Percentiles rank a stretch among this genome's conserved stretches.
Conservation (phyloP, 2,888 invertebrate species). For the Iphiclides podalirius region DNA sequence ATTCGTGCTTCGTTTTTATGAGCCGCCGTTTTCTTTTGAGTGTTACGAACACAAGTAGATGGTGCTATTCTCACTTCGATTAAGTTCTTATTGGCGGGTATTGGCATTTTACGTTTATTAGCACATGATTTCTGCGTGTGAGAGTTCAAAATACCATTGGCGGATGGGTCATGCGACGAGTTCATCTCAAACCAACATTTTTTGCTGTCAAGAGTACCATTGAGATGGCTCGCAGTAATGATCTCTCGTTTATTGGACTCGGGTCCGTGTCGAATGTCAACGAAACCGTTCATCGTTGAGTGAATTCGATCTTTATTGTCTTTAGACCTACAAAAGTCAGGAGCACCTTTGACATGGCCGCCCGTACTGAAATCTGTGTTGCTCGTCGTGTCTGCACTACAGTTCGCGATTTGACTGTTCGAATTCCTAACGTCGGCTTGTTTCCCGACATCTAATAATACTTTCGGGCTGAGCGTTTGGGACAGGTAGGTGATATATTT, state of each 20-base stretch:
- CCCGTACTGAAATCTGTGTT: slow-evolving; percentile 47
- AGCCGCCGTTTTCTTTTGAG: slow-evolving; percentile 46
- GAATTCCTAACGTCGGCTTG: slow-evolving; percentile 43
- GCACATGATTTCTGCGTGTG: slow-evolving; percentile 35
- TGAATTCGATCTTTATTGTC: slow-evolving; percentile 50
- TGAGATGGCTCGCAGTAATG: slow-evolving; percentile 41
- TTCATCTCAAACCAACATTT: slow-evolving; percentile 47
- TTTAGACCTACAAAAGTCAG: slow-evolving; percentile 51
- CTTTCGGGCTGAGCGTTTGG: slow-evolving; percentile 71
- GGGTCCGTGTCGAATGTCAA: slow-evolving; percentile 53
- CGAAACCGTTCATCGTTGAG: slow-evolving; percentile 61
- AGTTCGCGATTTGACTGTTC: slow-evolving; percentile 36
- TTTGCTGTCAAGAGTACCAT: slow-evolving; percentile 55
- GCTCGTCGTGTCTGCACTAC: slow-evolving; percentile 38
- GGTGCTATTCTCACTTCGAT: slow-evolving; percentile 50
- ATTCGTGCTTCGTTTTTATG: slow-evolving; percentile 51
- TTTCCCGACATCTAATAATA: slow-evolving; percentile 65
- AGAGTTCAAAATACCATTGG: slow-evolving; percentile 46
- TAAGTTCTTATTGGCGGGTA: slow-evolving; percentile 47
- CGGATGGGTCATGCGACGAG: slow-evolving; percentile 56
- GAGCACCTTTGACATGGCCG: slow-evolving; percentile 43
- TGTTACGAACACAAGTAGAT: slow-evolving; percentile 43
- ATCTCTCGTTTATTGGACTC: slow-evolving; percentile 53
- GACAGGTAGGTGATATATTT: slow-evolving; percentile 75
- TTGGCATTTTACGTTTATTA: slow-evolving; percentile 47